Evolutionary conservation across 2,888 invertebrate species (phyloP), one percentile per base, ranked within the genome.

Genomic region (Agonopterix heracliana): DNA sequence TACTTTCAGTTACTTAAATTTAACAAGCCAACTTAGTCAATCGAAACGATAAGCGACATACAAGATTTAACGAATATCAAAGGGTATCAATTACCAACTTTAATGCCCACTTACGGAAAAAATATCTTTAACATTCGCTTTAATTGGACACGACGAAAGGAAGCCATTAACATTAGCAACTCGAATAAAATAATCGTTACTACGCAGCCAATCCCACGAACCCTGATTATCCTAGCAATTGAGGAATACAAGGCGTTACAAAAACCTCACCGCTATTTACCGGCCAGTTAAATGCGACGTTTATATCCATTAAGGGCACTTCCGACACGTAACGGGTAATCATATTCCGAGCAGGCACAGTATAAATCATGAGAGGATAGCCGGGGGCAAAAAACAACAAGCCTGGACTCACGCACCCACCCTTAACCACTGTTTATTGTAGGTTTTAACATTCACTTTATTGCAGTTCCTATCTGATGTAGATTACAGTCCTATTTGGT

Each of bases 281-380:
- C 63, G 66, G 61, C 66, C 68, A 66, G 77, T 80, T 81, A 79
- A 85, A 80, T 78, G 73, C 70, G 67, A 77, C 83, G 81, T 86
- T 86, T 81, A 82, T 87, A 84, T 78, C 83, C 81, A 86, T 87
- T 85, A 85, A 74, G 76, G 82, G 72, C 64, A 79, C 82, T 81
- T 82, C 81, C 83, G 77, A 78, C 81, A 78, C 77, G 77, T 75
- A 78, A 68, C 70, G 66, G 66, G 78, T 81, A 81, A 81, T 81
- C 81, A 80, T 79, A 81, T 81, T 85, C 84, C 71, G 72, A 72
- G 78, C 86, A 83, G 84, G 80, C 77, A 69, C 70, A 64, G 74
- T 69, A 80, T 85, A 86, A 87, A 86, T 88, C 85, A 84, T 73
- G 71, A 68, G 64, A 74, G 81, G 79, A 76, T 80, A 79, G 72